A percentile compares a stretch with the other conserved stretches of the same genome.
These are phyloP conservation scores for Melinaea menophilus DNA, from an alignment of 2,888 invertebrate species.

Conservation along the genomic window DNA sequence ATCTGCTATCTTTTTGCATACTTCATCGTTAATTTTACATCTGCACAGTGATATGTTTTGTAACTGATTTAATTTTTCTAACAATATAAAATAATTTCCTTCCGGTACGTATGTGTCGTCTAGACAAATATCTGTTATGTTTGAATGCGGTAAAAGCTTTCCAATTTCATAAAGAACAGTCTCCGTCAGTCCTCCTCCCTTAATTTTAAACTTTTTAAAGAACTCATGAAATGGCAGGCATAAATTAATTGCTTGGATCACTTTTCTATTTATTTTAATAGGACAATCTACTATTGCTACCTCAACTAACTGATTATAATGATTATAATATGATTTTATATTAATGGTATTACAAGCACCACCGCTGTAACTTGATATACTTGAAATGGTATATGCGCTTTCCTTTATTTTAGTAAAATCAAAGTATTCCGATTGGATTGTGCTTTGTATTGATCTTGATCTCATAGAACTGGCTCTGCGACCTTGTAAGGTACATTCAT, in stretches of 20 bases:
- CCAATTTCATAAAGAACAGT: conserved; percentile 41
- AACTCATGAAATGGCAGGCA: conserved; percentile 47
- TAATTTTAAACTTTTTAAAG: conserved; percentile 42
- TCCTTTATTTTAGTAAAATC: neutral
- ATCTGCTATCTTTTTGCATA: conserved; percentile 40
- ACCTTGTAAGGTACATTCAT: too few relatives aligned
- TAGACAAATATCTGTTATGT: conserved; percentile 50
- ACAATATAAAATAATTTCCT: conserved; percentile 45
- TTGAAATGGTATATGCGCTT: neutral
- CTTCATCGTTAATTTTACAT: conserved; percentile 44
- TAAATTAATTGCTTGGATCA: conserved; percentile 44
- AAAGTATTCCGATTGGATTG: neutral
- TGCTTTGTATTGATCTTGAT: conserved; percentile 12
- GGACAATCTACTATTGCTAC: conserved; percentile 38
- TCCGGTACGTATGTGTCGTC: conserved; percentile 45
- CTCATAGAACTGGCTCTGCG: conserved; percentile 2
- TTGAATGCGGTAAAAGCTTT: conserved; percentile 47
- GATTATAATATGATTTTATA: conserved; percentile 44
- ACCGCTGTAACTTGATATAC: neutral
- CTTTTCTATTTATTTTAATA: conserved; percentile 35
- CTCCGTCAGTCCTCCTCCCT: conserved; percentile 35
- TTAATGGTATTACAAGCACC: conserved; percentile 24
- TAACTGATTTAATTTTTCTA: conserved; percentile 42
- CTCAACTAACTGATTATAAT: conserved; percentile 39
- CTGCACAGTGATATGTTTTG: conserved; percentile 48